Evolutionary conservation across 2,888 invertebrate species (phyloP).

Genomic region (Papilio gigon): DNA sequence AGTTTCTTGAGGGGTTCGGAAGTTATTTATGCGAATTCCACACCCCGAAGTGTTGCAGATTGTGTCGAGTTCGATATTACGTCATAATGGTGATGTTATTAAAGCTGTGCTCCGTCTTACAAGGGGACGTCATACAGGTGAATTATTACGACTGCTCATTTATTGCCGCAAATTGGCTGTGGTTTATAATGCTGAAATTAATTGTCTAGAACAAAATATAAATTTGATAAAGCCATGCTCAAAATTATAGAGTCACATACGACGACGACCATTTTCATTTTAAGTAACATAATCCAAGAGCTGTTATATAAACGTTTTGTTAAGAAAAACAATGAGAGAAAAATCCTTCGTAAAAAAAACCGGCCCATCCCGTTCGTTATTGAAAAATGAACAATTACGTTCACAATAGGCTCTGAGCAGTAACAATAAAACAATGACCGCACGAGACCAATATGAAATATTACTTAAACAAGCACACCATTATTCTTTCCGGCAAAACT

Average conservation of each 20-base stretch:
- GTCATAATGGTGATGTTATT: conserved; percentile 43
- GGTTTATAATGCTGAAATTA: background rate
- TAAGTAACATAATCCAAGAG: background rate
- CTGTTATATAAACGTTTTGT: background rate
- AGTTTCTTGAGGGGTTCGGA: conserved; percentile 57
- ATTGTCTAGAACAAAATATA: background rate
- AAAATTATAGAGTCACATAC: background rate
- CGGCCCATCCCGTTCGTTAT: conserved; percentile 15
- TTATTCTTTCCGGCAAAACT: conserved; percentile 30
- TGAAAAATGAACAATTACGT: conserved; percentile 18
- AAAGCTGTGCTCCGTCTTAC: conserved; percentile 8
- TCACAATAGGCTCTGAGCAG: conserved; percentile 3
- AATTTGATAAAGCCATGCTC: background rate
- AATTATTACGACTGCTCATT: conserved; percentile 38
- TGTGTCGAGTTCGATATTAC: conserved; percentile 44
- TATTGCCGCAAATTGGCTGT: conserved; percentile 11
- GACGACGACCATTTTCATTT: background rate
- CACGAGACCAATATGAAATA: conserved; percentile 31
- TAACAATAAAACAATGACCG: conserved; percentile 22
- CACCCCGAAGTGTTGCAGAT: conserved; percentile 49
- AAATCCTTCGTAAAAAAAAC: conserved; percentile 4
- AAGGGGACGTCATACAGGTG: background rate
- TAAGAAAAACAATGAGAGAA: background rate
- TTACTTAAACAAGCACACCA: conserved; percentile 27
- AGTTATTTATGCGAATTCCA: conserved; percentile 58